Base-by-base conservation (phyloP, 2,797 vertebrate species). In the Mus minutoides region DNA sequence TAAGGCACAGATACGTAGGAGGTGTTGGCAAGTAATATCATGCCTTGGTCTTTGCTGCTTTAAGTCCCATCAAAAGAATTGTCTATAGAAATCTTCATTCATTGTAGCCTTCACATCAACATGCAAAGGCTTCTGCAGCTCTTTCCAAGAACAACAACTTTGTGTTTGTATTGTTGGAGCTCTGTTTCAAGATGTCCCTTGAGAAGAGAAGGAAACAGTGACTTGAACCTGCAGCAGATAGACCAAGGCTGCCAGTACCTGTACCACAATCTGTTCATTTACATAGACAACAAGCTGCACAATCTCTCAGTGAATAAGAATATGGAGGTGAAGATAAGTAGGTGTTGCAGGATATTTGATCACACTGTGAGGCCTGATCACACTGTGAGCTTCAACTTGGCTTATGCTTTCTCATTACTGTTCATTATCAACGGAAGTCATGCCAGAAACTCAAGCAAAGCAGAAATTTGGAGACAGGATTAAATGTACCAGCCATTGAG, bases 281-380 rank as follows among this genome's bases (percentile, higher is more conserved):
- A 99, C 98, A 98, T 99, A 10, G 99, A 99, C 97, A 99, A 99
- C 93, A 99, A 99, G 88, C 98, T 99, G 93, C 99, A 99, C 9
- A 99, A 99, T 98, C 99, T 99, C 94, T 99, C 99, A 98, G 99
- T 99, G 91, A 99, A 99, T 0, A 99, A 99, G 0, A 99, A 99
- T 77, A 99, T 99, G 99, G 99, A 99, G 75, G 99, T 99, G 96
- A 99, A 99, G 97, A 99, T 99, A 77, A 99, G 60, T 62, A 62
- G 22, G 3, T 62, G 4, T 34, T 67, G 13, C 31, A 67, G 31
- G 29, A 67, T 67, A 67, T 67, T 67, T 67, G 64, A 67, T 67
- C 31, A 67, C 29, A 67, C 64, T 64, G 12, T 64, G 62, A 31
- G 62, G 11, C 29, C 29, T 64, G 62, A 64, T 64, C 12, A 64